Evolutionary conservation across 2,113 vertebrate species (phyloP), one percentile per base, ranked within the genome.

Genomic region (Pangasianodon gigas): DNA sequence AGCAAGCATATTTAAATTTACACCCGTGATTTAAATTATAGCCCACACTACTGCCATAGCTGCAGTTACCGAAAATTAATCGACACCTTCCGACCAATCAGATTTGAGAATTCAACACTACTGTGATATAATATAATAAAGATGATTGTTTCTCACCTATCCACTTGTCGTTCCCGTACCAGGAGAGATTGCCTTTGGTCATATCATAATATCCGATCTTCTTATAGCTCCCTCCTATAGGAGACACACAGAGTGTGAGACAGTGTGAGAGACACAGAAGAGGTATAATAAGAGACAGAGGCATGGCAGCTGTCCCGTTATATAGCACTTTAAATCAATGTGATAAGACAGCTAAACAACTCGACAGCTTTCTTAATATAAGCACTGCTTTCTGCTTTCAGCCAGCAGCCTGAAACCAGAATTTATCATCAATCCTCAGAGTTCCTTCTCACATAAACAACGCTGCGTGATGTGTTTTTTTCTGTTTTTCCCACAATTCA

Each of bases 141-240:
- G 85, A 92, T 46, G 29, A 87, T 89, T 86, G 87, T 65, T 84
- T 24, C 96, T 97, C 88, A 97, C 97, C 97, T 44, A 98, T 97
- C 98, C 98, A 98, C 90, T 96, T 97, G 94, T 98, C 98, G 14
- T 97, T 98, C 92, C 96, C 97, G 91, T 97, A 97, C 97, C 97
- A 98, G 89, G 97, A 98, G 65, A 98, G 97, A 93, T 97, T 97
- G 92, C 97, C 97, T 95, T 98, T 98, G 62, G 97, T 98, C 96
- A 97, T 98, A 95, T 98, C 98, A 10, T 97, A 98, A 95, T 98
- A 98, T 62, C 98, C 97, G 4, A 98, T 98, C 96, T 98, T 98
- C 96, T 98, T 98, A 91, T 98, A 98, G 92, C 97, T 96, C 0
- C 97, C 97, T 56, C 97, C 98, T 98, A 91, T 74, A 52, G 52